Base-by-base conservation (phyloP, 2,888 invertebrate species). In the Amphipoea oculea region DNA sequence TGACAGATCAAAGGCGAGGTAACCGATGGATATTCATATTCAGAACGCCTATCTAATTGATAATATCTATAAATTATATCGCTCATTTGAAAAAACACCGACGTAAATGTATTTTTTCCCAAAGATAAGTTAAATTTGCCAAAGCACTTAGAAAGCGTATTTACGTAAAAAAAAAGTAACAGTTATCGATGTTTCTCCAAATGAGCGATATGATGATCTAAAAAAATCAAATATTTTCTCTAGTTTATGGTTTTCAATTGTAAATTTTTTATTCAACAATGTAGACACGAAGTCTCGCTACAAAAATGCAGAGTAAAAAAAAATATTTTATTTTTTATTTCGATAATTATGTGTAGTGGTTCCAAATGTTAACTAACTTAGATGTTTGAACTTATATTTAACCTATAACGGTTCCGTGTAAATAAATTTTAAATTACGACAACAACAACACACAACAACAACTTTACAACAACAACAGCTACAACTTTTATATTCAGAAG, bases 31-130 rank as follows among this genome's bases (percentile, higher is more conserved):
- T 20, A 57, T 67, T 40, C 4, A 54, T n/a, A 57, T 67, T 40
- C 4, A 3, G 42, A 83, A 84, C 17, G 9, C 20, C 29, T 84
- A 57, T 40, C 57, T 62, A 67, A 68, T 78, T 62, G 36, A 78
- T 78, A 23, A 76, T 36, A 63, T 76, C 7, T 42, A 29, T 73
- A 23, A 72, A 57, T 54, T 72, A 54, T 71, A 6, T 29, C 29
- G 29, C 29, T 29, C 29, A 29, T 29, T 29, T 29, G 29, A 29
- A 29, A 29, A 29, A 29, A 29, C 29, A 29, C 29, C 29, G 29
- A 29, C 29, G 29, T 29, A 29, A 29, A 29, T 29, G 29, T 29
- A 29, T 29, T 29, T 29, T 29, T 29, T 29, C 29, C 29, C 29
- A 29, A 29, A 29, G 29, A 29, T 29, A 1, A 29, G 29, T 29